Base-by-base conservation (phyloP, 2,113 vertebrate species). In the Coreoperca whiteheadi region DNA sequence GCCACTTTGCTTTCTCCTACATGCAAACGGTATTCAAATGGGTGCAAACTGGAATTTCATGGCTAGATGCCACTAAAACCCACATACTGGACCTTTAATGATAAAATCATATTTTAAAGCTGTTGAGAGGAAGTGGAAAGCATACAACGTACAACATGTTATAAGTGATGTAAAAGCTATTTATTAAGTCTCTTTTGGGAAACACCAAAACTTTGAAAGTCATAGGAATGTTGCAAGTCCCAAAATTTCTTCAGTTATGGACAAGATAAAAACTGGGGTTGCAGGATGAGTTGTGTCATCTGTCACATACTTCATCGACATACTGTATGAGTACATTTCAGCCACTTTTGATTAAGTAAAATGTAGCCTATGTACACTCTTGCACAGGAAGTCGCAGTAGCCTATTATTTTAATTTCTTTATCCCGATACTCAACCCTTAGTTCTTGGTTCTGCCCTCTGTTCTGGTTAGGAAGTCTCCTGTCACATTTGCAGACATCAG, bases 381-480 rank as follows among this genome's bases (percentile, higher is more conserved):
- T 48, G 3, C 34, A 32, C 50, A 2, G 30, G 16, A 64, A 20
- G 9, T 50, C 14, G 1, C n/a, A 28, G 16, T 61, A 34, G 32
- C 1, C 12, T 53, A 9, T 41, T 30, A 15, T 64, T 63, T 37
- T 65, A 14, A 60, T 50, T 37, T 32, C 30, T 21, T 39, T 16
- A 9, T 50, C 30, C 53, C 25, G 20, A 50, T 51, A 46, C 20
- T 12, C 30, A 39, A 20, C 11, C 34, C 39, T 14, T 14, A 28
- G 15, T 37, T 61, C 14, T 18, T 72, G 14, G n/a, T 21, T 30
- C 41, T 74, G 23, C 37, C 20, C 23, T 43, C 12, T 81, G 23
- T n/a, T 67, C 56, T 41, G 37, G n/a, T 66, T 74, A 32, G 43
- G 15, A 65, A 75, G 5, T 69, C n/a, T 37, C 30, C 46, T 34